Base-by-base conservation (phyloP, 2,797 vertebrate species). In the Clarias platycephalus region DNA sequence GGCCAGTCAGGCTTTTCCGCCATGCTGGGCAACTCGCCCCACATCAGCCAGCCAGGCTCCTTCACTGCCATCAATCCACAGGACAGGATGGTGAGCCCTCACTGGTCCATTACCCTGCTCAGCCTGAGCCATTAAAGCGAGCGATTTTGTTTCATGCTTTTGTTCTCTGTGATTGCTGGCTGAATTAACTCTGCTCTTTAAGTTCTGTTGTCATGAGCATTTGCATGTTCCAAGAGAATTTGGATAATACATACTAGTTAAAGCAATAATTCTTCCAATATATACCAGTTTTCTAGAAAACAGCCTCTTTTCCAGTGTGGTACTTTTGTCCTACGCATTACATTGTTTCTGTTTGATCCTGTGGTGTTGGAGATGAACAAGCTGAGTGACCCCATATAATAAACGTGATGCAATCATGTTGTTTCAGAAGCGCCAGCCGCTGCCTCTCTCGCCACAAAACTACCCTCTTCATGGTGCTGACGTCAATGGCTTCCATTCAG, bases 391-490 rank as follows among this genome's bases (percentile, higher is more conserved):
- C 64, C n/a, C 4, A 4, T 57, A 16, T 34, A 68, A 40, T 66
- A 66, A 64, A 49, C 7, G 2, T n/a, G 12, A 9, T n/a, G 26
- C 24, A 5, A 13, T 76, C 44, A 2, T 85, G 49, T 78, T 26
- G 22, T 89, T 90, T 83, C 79, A 91, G 89, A 94, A 91, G 87
- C 90, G 80, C 89, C 90, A 91, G 68, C 89, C 91, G 80, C 90
- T 93, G 87, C 90, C 88, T 89, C 89, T 94, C 86, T 93, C 91
- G 86, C 92, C 90, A 74, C 91, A 99, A 97, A 97, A 96, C 93
- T 99, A 98, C 94, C 96, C 96, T 90, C 94, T 99, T 89, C 97
- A 97, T 1, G 94, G 96, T 84, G 95, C 95, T 0, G 98, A 99
- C 87, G 97, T 98, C 81, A 99, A 98, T 0, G 91, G 94, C 88